phyloP scores from a whole-genome alignment of 1,140 invertebrate species.

The Grapholita molesta region DNA sequence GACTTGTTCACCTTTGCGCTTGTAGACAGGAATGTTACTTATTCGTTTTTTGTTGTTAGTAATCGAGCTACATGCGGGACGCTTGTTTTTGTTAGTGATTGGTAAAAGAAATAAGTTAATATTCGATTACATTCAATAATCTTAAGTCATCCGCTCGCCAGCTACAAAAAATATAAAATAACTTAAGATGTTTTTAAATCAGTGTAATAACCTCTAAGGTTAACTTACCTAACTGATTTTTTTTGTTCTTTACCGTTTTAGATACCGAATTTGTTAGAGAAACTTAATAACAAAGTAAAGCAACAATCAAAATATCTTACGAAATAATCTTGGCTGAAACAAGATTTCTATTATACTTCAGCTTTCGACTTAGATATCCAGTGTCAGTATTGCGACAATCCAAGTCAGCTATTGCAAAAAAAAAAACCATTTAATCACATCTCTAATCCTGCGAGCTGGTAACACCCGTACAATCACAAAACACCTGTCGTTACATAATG shows the following conservation, averaged over 20 bases:
- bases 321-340: neutral
- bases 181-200: too few relatives aligned
- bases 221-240: neutral
- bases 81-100: neutral
- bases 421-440: neutral
- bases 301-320: neutral
- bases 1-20: constrained; percentile 10
- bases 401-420: neutral
- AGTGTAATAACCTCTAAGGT: too few relatives aligned
- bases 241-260: neutral
- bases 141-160: too few relatives aligned
- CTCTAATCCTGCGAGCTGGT: neutral
- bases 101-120: neutral
- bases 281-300: neutral
- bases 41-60: constrained; percentile 13
- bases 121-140: neutral
- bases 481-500: constrained; percentile 9
- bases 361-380: neutral
- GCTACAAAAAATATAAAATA: too few relatives aligned
- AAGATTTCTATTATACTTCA: neutral
- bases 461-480: neutral
- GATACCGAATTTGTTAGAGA: neutral
- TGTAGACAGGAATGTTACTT: constrained; percentile 12
- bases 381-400: neutral
- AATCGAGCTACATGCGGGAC: neutral